Base-by-base conservation (phyloP, 2,113 vertebrate genomes). In the Nipponia nippon region DNA sequence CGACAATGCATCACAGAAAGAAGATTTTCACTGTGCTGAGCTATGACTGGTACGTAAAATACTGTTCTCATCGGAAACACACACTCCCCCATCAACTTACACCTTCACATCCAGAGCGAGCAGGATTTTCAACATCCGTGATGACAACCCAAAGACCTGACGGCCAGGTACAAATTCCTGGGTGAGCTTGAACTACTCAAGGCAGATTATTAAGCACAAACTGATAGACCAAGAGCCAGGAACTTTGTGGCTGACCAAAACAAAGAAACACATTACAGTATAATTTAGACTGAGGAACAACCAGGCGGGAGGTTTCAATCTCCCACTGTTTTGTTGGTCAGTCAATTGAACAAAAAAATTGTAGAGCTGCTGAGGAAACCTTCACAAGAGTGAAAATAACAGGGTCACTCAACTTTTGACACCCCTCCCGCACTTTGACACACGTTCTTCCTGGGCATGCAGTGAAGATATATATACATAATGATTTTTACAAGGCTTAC, bases 391-490 rank as follows among this genome's bases (percentile, higher is more conserved):
- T 3, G 7, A 77, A 50, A n/a, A 79, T 1, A 75, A 40, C 0
- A 1, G 46, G 86, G 42, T 44, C 83, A 56, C 42, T 26, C 52
- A 20, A 34, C 55, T 83, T 83, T 3, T 55, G 76, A 58, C 62
- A 59, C 10, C 14, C 9, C 10, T 19, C 8, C 1, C 2, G 7
- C 23, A 23, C 25, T 25, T 16, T 16, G 66, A 10, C 62, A 62
- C 9, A 7, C 0, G 1, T 4, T 38, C 59, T 22, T 11, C 44
- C 75, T 22, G 40, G 73, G 44, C 73, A 44, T 0, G 11, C 47
- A 52, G 53, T 1, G 34, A 85, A 79, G 59, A 38, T 0, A 63
- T 0, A 58, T 42, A 46, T 1, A 6, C 0, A 2, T 21, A 10
- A 11, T 0, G 9, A 27, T 13, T 61, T 80, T 46, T 11, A 22